phyloP scores from a whole-genome alignment of 2,113 vertebrate genomes.

The Dissostichus mawsoni region DNA sequence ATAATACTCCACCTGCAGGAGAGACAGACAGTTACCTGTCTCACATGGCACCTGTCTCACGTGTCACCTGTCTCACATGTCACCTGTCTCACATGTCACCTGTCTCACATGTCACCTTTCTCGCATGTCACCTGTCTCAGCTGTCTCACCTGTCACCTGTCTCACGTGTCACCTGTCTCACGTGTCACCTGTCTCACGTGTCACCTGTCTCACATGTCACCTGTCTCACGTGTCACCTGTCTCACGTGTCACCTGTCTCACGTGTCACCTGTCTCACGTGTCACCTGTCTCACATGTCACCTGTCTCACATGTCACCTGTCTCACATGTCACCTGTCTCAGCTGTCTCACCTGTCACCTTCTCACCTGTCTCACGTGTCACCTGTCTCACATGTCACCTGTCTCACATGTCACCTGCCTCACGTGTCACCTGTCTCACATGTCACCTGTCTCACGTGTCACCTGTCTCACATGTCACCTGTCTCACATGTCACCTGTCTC shows the following conservation, averaged over 20 bases:
- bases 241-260: too few species aligned
- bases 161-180: not conserved
- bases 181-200: not conserved
- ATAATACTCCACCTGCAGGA: slow-evolving; percentile 95
- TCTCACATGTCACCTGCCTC: too few species aligned
- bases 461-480: too few species aligned
- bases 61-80: not conserved
- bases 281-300: too few species aligned
- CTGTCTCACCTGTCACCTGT: not conserved
- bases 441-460: too few species aligned
- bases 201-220: not conserved
- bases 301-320: too few species aligned
- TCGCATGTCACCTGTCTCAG: not conserved
- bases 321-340: too few species aligned
- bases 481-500: not conserved
- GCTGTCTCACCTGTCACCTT: too few species aligned
- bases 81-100: not conserved
- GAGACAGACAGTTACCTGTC: slow-evolving; percentile 1
- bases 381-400: too few species aligned
- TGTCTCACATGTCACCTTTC: not conserved
- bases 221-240: not conserved
- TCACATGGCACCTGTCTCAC: not conserved
- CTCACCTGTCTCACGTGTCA: too few species aligned
- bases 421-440: too few species aligned
- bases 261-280: too few species aligned